Percentiles rank a stretch among this genome's conserved stretches.
Conservation (phyloP, 2,888 invertebrate species). For the Pimpla rufipes region DNA sequence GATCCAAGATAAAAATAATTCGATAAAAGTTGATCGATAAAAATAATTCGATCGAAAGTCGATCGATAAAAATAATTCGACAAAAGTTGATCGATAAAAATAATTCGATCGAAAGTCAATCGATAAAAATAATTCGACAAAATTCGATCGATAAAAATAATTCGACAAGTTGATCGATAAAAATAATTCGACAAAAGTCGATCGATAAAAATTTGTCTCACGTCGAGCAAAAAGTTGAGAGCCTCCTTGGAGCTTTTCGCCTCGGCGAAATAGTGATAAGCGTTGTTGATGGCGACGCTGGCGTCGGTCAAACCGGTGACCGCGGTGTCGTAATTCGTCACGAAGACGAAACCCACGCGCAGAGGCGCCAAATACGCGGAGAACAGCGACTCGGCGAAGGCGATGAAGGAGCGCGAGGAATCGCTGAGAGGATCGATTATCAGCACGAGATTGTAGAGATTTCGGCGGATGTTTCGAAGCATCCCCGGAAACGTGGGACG, state of each 20-base stretch:
- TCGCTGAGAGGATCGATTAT: conserved; percentile 93
- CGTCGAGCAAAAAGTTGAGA: conserved; percentile 94
- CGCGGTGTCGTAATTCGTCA: conserved; percentile 87
- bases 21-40: neutral
- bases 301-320: conserved; percentile 89
- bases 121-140: too few relatives aligned
- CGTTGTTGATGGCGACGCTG: conserved; percentile 93
- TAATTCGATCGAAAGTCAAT: too few relatives aligned
- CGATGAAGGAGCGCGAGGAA: conserved; percentile 90
- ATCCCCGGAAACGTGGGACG: conserved; percentile 99
- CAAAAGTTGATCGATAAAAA: neutral
- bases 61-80: too few relatives aligned
- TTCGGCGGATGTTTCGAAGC: conserved; percentile 94
- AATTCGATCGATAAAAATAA: too few relatives aligned
- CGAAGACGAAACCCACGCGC: conserved; percentile 95
- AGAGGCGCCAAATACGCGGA: conserved; percentile 94
- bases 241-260: conserved; percentile 92
- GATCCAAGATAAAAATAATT: neutral
- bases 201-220: conserved; percentile 82
- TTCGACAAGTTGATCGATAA: too few relatives aligned
- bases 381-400: conserved; percentile 95
- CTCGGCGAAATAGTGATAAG: conserved; percentile 95
- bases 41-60: too few relatives aligned
- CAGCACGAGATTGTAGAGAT: conserved; percentile 94
- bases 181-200: neutral